Base-by-base conservation (phyloP, 30 jellyfish, hydroid and myxozoan genomes). In the Aurelia aurita complex sp. Pacific region DNA sequence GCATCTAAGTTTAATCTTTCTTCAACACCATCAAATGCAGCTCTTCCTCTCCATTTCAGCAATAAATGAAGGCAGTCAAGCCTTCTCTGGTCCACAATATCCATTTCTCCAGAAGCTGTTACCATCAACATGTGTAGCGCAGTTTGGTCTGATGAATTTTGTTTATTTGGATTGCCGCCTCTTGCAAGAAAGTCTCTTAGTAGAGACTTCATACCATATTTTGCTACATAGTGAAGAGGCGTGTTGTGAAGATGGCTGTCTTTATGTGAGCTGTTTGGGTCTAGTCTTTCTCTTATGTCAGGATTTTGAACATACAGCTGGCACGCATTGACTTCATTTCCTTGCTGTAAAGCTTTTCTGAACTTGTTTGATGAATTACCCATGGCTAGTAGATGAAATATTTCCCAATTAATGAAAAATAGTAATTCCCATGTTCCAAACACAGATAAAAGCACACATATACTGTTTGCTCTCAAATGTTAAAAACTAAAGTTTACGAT, bases 111-210 rank as follows among this genome's bases (percentile, higher is more conserved):
- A 32, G 74, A 55, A 29, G 92, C 16, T 16, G 84, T 14, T 32
- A 67, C 55, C 97, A 88, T 88, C 76, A 88, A 60, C 86, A 71
- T 73, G 61, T 88, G 97, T 75, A 88, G 33, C 17, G 89, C 65
- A 42, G 97, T 88, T 67, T 88, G 87, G 6, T 79, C 97, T 42
- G 40, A 18, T 6, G 86, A 60, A 54, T 88, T 80, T 52, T 66
- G 87, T 40, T 69, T 80, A 52, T 88, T 88, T 12, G 97, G 97
- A 72, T 88, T 80, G 10, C 97, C 97, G n/a, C 97, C 97, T 68
- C 97, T 61, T 23, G 43, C 29, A 4, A 88, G 86, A 80, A 88
- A 88, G 54, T 88, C 97, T 38, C 84, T 51, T 33, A 88, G 50
- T 53, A 88, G 64, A 18, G 92, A 88, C 52, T 88, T 88, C 92